Conservation (phyloP, 2,797 vertebrate species). For the Diplodus sargus region DNA sequence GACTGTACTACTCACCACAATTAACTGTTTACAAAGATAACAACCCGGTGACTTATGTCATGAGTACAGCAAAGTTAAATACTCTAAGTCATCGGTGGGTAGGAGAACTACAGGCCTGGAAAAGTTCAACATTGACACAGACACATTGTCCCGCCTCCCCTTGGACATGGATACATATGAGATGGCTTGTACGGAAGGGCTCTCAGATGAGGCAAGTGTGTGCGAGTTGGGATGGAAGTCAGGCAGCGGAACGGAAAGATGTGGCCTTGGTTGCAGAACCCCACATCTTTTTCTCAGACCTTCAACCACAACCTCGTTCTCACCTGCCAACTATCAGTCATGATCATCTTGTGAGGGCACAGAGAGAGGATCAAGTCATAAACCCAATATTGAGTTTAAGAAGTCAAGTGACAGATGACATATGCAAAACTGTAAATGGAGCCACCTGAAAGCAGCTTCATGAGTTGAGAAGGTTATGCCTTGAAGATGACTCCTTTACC, state of each 20-base stretch:
- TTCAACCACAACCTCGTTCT: not conserved
- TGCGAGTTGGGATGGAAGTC: conserved; percentile 11
- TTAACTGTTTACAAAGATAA: no score
- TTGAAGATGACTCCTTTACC: no score
- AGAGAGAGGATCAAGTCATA: not conserved
- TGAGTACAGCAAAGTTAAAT: conserved; percentile 20
- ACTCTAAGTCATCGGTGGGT: conserved; percentile 2
- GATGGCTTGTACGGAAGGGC: conserved; percentile 1
- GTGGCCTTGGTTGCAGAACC: conserved; percentile 20
- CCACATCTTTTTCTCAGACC: not conserved
- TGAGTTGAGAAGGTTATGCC: no score
- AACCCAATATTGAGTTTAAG: not conserved
- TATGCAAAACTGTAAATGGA: no score
- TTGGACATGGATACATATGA: conserved; percentile 16
- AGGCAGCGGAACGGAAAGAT: not conserved
- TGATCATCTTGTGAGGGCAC: not conserved
- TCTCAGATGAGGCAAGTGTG: not conserved
- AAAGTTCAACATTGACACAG: not conserved
- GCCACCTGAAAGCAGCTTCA: no score
- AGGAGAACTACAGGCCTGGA: conserved; percentile 1
- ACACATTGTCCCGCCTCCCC: conserved; percentile 18
- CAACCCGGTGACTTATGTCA: no score
- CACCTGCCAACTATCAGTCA: conserved; percentile 13
- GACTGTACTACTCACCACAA: no score
- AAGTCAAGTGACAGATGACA: no score